phyloP scores from a whole-genome alignment of 92 coral and sea anemone species.

The Ricordea florida region DNA sequence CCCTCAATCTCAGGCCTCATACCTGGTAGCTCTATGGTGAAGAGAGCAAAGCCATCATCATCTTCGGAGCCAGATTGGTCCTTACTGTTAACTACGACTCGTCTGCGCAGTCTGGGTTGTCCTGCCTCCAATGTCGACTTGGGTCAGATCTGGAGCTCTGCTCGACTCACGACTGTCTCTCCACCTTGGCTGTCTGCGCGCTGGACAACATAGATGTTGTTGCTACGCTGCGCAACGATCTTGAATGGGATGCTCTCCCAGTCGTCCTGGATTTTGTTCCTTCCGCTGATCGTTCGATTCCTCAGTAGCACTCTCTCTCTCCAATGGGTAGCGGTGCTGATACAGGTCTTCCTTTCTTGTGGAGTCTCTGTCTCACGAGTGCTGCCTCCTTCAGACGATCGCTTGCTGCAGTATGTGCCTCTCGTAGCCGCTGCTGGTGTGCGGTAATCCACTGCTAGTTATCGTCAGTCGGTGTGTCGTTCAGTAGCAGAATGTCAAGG shows the following conservation, averaged over 20 bases:
- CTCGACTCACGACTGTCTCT: neutral
- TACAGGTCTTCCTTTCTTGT: neutral
- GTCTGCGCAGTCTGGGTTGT: too few species aligned
- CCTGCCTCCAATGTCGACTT: too few species aligned
- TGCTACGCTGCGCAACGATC: neutral
- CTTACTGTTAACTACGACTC: too few species aligned
- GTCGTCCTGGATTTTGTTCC: slow-evolving; percentile 43
- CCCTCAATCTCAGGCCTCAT: too few species aligned
- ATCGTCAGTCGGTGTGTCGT: neutral
- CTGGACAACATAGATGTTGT: neutral
- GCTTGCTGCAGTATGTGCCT: slow-evolving; percentile 1
- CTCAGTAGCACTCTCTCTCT: slow-evolving; percentile 18
- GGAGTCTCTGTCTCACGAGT: neutral
- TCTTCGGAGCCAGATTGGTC: too few species aligned
- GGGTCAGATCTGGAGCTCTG: too few species aligned
- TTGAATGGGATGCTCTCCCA: slow-evolving; percentile 4
- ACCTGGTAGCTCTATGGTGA: too few species aligned
- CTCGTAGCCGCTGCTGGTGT: slow-evolving; percentile 23
- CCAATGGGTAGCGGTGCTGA: slow-evolving; percentile 1
- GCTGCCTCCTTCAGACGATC: slow-evolving; percentile 10
- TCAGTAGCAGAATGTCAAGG: slow-evolving; percentile 14
- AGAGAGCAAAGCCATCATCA: too few species aligned
- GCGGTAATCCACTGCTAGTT: slow-evolving; percentile 7
- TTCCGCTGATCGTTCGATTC: slow-evolving; percentile 5
- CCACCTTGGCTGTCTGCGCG: neutral